These are phyloP conservation scores for Lagopus muta DNA, from an alignment of 2,113 vertebrate genomes.

Conservation along the genomic window DNA sequence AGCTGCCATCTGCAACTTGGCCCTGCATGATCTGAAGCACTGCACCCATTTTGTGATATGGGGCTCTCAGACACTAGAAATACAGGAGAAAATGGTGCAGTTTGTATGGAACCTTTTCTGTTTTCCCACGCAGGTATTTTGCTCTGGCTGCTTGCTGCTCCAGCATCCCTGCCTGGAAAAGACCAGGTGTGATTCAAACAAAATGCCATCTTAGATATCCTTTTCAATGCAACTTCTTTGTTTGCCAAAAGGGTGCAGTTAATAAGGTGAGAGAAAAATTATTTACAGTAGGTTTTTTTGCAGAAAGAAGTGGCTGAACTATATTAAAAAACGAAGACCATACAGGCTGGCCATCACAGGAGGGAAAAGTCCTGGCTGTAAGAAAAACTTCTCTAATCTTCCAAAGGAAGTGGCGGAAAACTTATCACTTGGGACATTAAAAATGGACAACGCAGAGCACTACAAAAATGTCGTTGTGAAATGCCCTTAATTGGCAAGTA, in stretches of 20 bases:
- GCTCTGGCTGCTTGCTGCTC: not conserved
- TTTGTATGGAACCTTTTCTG: not conserved
- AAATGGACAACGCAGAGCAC: not conserved
- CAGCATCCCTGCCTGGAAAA: not conserved
- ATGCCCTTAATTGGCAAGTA: not conserved
- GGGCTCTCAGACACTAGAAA: not conserved
- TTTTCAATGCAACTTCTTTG: not conserved
- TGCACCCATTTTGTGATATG: not conserved
- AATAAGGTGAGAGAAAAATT: not conserved
- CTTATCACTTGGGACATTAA: constrained; percentile 13
- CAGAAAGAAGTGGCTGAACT: not conserved
- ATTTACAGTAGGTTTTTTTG: not conserved
- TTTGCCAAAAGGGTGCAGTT: not conserved
- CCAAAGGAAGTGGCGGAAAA: constrained; percentile 3
- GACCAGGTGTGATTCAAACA: not conserved
- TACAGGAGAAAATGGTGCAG: not conserved
- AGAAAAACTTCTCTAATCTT: constrained; percentile 2
- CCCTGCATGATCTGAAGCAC: not conserved
- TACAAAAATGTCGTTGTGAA: not conserved
- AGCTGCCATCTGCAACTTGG: not conserved
- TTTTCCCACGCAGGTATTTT: not conserved
- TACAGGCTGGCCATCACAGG: not conserved
- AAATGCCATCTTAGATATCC: not conserved
- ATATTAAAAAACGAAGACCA: not conserved
- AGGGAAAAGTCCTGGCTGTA: not conserved